These are phyloP conservation scores for Thaumatotibia leucotreta DNA, from an alignment of 1,140 invertebrate species.

Conservation along the genomic window DNA sequence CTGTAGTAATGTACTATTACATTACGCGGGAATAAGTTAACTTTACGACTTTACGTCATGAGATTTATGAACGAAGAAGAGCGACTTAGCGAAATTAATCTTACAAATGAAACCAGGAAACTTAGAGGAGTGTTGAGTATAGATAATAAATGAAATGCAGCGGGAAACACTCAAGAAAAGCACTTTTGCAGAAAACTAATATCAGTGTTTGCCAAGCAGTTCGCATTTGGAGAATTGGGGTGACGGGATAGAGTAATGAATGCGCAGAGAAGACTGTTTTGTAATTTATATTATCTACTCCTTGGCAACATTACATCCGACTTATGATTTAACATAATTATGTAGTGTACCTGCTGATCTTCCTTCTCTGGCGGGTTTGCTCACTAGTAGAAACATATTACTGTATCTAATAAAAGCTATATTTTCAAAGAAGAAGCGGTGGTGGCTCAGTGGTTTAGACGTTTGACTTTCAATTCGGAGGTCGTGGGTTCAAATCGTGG, in stretches of 20 bases:
- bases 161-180: constrained; percentile 58
- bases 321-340: too few relatives aligned
- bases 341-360: too few relatives aligned
- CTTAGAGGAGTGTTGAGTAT: constrained; percentile 9
- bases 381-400: too few relatives aligned
- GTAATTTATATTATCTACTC: too few relatives aligned
- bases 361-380: too few relatives aligned
- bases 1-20: too few relatives aligned
- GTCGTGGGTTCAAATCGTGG: too few relatives aligned
- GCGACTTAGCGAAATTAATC: constrained; percentile 1
- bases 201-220: constrained; percentile 68
- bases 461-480: too few relatives aligned
- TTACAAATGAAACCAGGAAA: constrained; percentile 2
- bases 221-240: constrained; percentile 61
- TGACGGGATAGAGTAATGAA: constrained; percentile 40
- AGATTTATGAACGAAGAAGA: not conserved
- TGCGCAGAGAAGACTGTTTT: constrained; percentile 26
- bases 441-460: too few relatives aligned
- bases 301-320: too few relatives aligned
- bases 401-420: too few relatives aligned
- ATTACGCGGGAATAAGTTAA: not conserved
- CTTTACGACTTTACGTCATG: not conserved
- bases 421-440: too few relatives aligned
- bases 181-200: constrained; percentile 65
- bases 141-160: constrained; percentile 50